These are phyloP conservation scores for Patella caerulea DNA, from an alignment of 2,888 invertebrate genomes.

Conservation along the genomic window DNA sequence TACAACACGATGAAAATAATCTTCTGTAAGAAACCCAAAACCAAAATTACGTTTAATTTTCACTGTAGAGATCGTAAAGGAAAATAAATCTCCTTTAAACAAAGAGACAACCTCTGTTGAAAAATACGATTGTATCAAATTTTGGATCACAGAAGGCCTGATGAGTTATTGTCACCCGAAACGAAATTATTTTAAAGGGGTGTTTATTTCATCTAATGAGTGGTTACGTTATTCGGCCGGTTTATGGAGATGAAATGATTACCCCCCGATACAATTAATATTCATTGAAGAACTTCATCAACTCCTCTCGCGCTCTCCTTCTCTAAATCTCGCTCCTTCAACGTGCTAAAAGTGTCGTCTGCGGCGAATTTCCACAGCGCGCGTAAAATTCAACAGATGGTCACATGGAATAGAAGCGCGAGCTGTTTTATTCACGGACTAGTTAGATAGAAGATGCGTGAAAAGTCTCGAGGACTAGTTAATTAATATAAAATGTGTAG, in stretches of 20 bases:
- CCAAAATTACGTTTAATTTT: too few species aligned
- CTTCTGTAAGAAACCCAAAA: too few species aligned
- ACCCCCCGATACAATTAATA: neutral
- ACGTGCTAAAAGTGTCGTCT: neutral
- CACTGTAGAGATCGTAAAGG: too few species aligned
- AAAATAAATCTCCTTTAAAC: too few species aligned
- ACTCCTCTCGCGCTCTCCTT: neutral
- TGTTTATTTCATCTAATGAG: neutral
- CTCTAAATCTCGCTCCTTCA: neutral
- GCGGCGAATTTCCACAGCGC: conserved; percentile 1
- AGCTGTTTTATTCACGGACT: neutral
- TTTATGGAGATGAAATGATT: neutral
- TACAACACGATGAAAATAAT: too few species aligned
- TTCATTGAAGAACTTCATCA: neutral
- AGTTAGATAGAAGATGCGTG: neutral
- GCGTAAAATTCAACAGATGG: conserved; percentile 6
- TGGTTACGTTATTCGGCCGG: neutral
- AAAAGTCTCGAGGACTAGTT: neutral
- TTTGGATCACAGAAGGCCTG: neutral
- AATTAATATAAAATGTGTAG: neutral
- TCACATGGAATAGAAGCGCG: neutral
- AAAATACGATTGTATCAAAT: neutral
- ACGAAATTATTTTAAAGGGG: neutral
- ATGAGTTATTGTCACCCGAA: neutral
- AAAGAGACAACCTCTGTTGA: too few species aligned